Evolutionary conservation across 1,140 invertebrate genomes (phyloP), one percentile per base, ranked within the genome.

Genomic region (Philopotamus ludificatus): DNA sequence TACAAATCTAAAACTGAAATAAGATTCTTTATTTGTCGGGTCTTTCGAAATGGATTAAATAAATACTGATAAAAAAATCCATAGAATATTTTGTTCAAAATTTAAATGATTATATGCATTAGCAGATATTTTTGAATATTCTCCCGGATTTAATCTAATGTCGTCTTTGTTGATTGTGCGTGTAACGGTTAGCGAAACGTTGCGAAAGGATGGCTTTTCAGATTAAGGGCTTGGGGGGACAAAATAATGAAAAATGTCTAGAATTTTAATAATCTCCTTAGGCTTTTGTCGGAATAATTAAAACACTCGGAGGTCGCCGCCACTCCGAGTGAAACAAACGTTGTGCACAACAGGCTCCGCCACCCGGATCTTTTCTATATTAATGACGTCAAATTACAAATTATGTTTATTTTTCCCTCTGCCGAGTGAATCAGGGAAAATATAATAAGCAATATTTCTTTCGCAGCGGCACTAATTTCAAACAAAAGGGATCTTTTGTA

Each of bases 361-460:
- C 21, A 12, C 18, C 16, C 18, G 22, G 8, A 7, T 22, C 34
- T 21, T 18, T 21, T 47, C 42, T 22, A 15, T 60, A 60, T 60
- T 60, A 60, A 54, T 63, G 51, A 63, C 51, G 55, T 63, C 51
- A 63, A 63, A 63, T 63, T 63, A 63, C 61, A 63, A 63, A 63
- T 63, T 63, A 54, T 54, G 61, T 63, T 63, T 63, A 39, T 49
- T 53, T 53, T 28, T 21, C n/a, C 23, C 10, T 10, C 26, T 15
- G 60, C 28, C 10, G 20, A 60, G 18, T 60, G 41, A 62, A 62
- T 62, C 59, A 62, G 12, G 26, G 44, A 26, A 63, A 63, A 63
- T 54, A 63, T 63, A 63, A 63, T 63, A 63, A 63, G 61, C 61
- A 44, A 44, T 54, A 53, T 63, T 54, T 44, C 47, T 63, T 47